Evolutionary conservation across 2,113 vertebrate species (phyloP), one percentile per base, ranked within the genome.

Genomic region (Strigops habroptila): DNA sequence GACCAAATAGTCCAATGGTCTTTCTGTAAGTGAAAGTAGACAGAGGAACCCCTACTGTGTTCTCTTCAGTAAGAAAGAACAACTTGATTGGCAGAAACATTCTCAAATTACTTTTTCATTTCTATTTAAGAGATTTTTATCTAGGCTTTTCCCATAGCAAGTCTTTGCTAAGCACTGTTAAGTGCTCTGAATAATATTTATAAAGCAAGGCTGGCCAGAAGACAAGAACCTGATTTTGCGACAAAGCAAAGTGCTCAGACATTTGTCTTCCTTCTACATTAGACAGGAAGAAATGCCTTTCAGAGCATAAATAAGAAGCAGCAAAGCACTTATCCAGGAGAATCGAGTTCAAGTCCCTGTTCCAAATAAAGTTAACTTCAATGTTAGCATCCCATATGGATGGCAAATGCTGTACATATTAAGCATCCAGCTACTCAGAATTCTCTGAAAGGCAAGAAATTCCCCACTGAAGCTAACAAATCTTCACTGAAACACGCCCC

Each of bases 71-170:
- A 82, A 71, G 48, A 7, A 93, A 76, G 57, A 87, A 18, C 25
- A 88, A 82, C 65, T 49, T 49, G 62, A 89, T 12, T 89, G 80
- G 77, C 80, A 96, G 62, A 75, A 88, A 84, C 68, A 92, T 79
- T 74, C 31, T 88, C 44, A 84, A 91, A 93, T 82, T 96, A 88
- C 67, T 68, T 96, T 82, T 92, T 84, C 76, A 78, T 91, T 94
- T 82, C 73, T 89, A 35, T 88, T 94, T 79, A 90, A 97, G 80
- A 84, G 77, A 68, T 88, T 83, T 96, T 86, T 91, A 90, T 87
- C 65, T 62, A 52, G 39, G 52, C n/a, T 94, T 86, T 88, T 84
- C 80, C 69, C 76, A 78, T 1, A 84, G 76, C 76, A 88, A 75
- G 64, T 33, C 77, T 86, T 55, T 44, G 23, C 82, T 81, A 90